Evolutionary conservation across 2,797 vertebrate genomes (phyloP).

Genomic region (Melanotaenia parkinsoni): DNA sequence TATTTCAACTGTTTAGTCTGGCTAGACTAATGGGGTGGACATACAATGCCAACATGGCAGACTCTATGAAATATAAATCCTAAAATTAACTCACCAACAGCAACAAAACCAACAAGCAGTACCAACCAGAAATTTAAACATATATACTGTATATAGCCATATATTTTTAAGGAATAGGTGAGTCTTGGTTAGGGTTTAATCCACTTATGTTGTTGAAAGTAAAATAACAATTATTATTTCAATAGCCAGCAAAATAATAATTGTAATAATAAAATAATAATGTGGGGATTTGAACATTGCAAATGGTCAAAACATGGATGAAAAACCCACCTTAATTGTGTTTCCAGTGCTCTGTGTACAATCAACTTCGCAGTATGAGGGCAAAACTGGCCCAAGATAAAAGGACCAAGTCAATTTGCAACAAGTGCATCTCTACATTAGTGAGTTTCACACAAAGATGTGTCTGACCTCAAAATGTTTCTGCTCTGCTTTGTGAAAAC

Average conservation of each 20-base stretch:
- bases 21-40: neutral
- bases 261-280: too few species aligned
- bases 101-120: neutral
- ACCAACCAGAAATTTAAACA: neutral
- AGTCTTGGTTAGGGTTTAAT: neutral
- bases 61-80: neutral
- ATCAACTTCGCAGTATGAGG: neutral
- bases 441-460: neutral
- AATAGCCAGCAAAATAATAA: too few species aligned
- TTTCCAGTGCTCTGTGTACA: constrained; percentile 8
- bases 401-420: neutral
- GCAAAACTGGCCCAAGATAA: neutral
- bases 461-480: neutral
- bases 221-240: too few species aligned
- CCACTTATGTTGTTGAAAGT: neutral
- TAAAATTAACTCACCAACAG: neutral
- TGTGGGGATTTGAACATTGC: neutral
- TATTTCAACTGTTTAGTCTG: neutral
- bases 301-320: neutral
- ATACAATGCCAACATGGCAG: too few species aligned
- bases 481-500: neutral
- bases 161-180: neutral
- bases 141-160: neutral
- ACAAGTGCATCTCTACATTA: constrained; percentile 1
- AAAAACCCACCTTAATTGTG: neutral